A percentile compares a stretch with the other conserved stretches of the same genome.
Conservation (phyloP, 2,797 vertebrate genomes). For the Sarcoramphus papa region DNA sequence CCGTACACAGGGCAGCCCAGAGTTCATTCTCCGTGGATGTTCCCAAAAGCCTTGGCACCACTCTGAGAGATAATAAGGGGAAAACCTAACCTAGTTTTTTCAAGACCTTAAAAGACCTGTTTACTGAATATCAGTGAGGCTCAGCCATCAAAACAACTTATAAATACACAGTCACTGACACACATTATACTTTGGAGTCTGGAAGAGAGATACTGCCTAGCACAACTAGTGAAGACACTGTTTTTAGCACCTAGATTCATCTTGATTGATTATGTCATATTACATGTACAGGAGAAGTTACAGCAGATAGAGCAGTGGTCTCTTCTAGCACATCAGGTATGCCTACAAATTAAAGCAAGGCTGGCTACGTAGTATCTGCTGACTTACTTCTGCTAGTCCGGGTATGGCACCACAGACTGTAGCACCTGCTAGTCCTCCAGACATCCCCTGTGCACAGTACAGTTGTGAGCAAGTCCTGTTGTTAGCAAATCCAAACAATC, state of each 20-base stretch:
- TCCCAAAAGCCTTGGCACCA: not conserved
- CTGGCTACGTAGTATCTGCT: not conserved
- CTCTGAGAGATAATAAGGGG: not conserved
- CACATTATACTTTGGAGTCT: not conserved
- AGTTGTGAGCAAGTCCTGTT: not conserved
- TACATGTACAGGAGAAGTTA: not conserved
- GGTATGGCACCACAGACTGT: not conserved
- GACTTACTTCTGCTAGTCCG: not conserved
- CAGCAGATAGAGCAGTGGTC: not conserved
- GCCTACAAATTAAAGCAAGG: not conserved
- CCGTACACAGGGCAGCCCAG: rapidly evolving
- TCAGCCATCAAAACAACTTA: not conserved
- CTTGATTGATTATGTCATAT: not conserved
- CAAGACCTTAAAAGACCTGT: not conserved
- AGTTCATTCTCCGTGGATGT: not conserved
- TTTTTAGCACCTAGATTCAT: not conserved
- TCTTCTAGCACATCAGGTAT: not conserved
- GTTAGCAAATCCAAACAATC: not conserved
- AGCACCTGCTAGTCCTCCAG: not conserved
- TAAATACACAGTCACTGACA: not conserved
- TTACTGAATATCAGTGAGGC: not conserved
- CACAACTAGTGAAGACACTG: not conserved
- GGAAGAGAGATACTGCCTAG: not conserved
- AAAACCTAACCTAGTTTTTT: not conserved
- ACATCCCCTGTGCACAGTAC: not conserved